Evolutionary conservation across 2,888 invertebrate genomes (phyloP).

Genomic region (Nycteola revayana): DNA sequence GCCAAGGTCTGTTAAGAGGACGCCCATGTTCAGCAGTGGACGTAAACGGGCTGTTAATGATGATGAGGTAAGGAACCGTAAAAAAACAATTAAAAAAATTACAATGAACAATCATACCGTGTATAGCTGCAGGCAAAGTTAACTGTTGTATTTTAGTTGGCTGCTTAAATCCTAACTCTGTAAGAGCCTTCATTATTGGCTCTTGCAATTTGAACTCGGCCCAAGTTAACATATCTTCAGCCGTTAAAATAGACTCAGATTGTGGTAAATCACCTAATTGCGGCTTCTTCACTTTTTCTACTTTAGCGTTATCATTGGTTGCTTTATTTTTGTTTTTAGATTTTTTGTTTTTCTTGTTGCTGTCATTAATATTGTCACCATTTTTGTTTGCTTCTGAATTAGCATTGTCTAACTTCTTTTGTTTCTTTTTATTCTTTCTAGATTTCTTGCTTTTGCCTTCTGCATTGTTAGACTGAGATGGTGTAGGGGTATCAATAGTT

Average conservation of each 20-base stretch:
- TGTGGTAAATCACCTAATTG: conserved; percentile 55
- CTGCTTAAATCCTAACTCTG: conserved; percentile 87
- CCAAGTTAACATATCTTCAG: conserved; percentile 84
- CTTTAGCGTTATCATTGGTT: not conserved
- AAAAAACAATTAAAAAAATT: too few relatives aligned
- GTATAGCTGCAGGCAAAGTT: conserved; percentile 91
- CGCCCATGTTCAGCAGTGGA: too few relatives aligned
- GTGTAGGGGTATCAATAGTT: conserved; percentile 41
- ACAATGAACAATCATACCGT: conserved; percentile 84
- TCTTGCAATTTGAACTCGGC: conserved; percentile 86
- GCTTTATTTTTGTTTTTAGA: conserved; percentile 13
- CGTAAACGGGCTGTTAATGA: too few relatives aligned
- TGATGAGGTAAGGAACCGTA: too few relatives aligned
- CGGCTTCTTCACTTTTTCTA: conserved; percentile 27
- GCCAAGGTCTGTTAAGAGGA: too few relatives aligned
- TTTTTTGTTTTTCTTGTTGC: conserved; percentile 8
- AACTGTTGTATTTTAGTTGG: conserved; percentile 95
- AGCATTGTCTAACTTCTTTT: conserved; percentile 5
- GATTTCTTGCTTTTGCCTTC: conserved; percentile 23
- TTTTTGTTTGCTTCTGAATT: conserved; percentile 1
- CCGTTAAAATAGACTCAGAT: conserved; percentile 41
- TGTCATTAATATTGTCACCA: too few relatives aligned
- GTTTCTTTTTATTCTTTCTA: conserved; percentile 11
- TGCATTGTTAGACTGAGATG: conserved; percentile 44
- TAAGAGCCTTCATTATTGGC: conserved; percentile 86